These are phyloP conservation scores for Stenichneumon culpator DNA, from an alignment of 2,888 invertebrate genomes.

Conservation along the genomic window DNA sequence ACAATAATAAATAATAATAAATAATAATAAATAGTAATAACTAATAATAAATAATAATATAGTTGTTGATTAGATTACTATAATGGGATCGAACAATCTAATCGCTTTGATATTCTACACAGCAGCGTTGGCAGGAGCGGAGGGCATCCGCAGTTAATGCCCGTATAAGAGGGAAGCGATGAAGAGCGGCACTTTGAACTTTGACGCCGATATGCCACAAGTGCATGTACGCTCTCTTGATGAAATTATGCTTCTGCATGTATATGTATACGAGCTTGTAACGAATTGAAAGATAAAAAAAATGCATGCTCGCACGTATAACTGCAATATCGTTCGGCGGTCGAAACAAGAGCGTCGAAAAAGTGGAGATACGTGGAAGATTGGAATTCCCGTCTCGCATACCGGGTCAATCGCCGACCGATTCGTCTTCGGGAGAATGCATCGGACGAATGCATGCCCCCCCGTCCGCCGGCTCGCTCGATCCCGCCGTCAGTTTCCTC, in stretches of 20 bases:
- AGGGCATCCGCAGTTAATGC: background rate
- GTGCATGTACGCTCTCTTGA: background rate
- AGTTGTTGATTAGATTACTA: background rate
- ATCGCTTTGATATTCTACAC: background rate
- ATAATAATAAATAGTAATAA: background rate
- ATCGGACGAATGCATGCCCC: conserved; percentile 60
- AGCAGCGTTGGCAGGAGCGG: conserved; percentile 5
- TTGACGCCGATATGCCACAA: background rate
- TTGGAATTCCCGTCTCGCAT: conserved; percentile 78
- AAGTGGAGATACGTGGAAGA: conserved; percentile 48
- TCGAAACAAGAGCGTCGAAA: conserved; percentile 42
- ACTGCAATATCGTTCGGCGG: conserved; percentile 2
- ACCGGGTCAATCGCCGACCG: conserved; percentile 78
- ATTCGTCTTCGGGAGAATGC: conserved; percentile 65
- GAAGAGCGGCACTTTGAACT: conserved; percentile 2
- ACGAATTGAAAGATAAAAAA: conserved; percentile 34
- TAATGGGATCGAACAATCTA: background rate
- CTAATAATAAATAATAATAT: no score
- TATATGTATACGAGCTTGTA: background rate
- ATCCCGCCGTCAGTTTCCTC: conserved; percentile 52
- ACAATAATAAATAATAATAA: background rate
- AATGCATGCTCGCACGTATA: conserved; percentile 35
- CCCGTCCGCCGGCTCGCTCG: conserved; percentile 13
- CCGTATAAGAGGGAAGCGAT: background rate
- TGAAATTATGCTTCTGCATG: background rate